A percentile compares a stretch with the other conserved stretches of the same genome.
Conservation (phyloP, 2,797 vertebrate species). For the Fistularia tabacaria region DNA sequence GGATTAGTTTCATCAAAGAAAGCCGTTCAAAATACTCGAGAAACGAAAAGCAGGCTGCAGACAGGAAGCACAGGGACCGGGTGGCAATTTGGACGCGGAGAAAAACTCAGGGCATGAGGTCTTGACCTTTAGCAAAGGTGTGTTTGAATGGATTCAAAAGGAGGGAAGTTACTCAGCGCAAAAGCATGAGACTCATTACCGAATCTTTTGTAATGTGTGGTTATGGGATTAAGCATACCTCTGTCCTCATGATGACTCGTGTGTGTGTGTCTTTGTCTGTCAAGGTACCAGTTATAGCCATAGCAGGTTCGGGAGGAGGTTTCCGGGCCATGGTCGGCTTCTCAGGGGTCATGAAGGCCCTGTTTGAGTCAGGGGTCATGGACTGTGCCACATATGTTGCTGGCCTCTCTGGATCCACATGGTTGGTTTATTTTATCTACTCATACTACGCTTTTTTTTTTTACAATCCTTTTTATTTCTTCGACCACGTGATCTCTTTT, state of each 20-base stretch:
- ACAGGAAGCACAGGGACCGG: slow-evolving; percentile 27
- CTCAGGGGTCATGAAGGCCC: slow-evolving; percentile 94
- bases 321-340: slow-evolving; percentile 97
- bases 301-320: slow-evolving; percentile 93
- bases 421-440: slow-evolving; percentile 68
- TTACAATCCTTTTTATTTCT: neutral
- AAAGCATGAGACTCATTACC: slow-evolving; percentile 4
- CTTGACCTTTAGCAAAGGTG: slow-evolving; percentile 6
- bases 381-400: slow-evolving; percentile 92
- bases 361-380: slow-evolving; percentile 90
- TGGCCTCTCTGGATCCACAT: slow-evolving; percentile 95
- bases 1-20: neutral
- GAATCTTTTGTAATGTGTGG: neutral
- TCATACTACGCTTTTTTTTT: neutral
- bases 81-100: too few relatives aligned
- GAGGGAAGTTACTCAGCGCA: slow-evolving; percentile 32
- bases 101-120: slow-evolving; percentile 24
- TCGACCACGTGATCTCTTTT: neutral
- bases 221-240: slow-evolving; percentile 7
- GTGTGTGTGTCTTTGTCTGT: slow-evolving; percentile 9
- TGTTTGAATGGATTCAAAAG: slow-evolving; percentile 29
- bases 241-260: neutral
- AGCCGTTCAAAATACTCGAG: too few relatives aligned
- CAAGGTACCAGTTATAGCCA: slow-evolving; percentile 93
- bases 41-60: neutral